Conservation (phyloP, 2,888 invertebrate genomes). For the Philopedon plagiatum region DNA sequence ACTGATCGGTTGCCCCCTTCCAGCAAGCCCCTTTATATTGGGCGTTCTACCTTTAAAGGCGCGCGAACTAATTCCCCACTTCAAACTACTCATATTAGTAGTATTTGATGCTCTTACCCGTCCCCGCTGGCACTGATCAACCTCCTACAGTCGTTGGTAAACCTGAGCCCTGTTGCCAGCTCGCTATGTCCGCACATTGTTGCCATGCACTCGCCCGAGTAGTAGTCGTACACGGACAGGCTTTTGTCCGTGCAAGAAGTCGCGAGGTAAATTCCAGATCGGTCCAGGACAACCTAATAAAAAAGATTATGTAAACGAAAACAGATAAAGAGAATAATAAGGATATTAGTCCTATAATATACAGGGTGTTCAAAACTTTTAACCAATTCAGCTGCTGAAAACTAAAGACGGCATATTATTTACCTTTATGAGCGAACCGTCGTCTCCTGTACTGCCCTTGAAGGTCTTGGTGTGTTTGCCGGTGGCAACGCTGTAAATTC, state of each 20-base stretch:
- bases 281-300: constrained; percentile 81
- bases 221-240: constrained; percentile 94
- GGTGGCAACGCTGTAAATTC: constrained; percentile 92
- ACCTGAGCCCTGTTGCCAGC: constrained; percentile 89
- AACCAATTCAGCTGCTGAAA: too few relatives aligned
- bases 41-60: too few relatives aligned
- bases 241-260: constrained; percentile 98
- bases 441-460: constrained; percentile 92
- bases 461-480: constrained; percentile 93
- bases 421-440: constrained; percentile 94
- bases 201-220: constrained; percentile 95
- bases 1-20: too few relatives aligned
- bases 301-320: too few relatives aligned
- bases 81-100: too few relatives aligned
- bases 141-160: constrained; percentile 92
- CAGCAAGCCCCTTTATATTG: too few relatives aligned
- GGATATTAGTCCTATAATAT: too few relatives aligned
- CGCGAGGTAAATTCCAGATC: constrained; percentile 91
- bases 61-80: too few relatives aligned
- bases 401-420: too few relatives aligned
- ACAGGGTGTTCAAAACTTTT: too few relatives aligned
- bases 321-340: too few relatives aligned
- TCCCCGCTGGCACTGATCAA: constrained; percentile 94
- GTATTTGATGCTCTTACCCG: constrained; percentile 71
- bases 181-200: constrained; percentile 97